Conservation (phyloP, 2,797 vertebrate genomes). For the Hippopotamyrus pictus region DNA sequence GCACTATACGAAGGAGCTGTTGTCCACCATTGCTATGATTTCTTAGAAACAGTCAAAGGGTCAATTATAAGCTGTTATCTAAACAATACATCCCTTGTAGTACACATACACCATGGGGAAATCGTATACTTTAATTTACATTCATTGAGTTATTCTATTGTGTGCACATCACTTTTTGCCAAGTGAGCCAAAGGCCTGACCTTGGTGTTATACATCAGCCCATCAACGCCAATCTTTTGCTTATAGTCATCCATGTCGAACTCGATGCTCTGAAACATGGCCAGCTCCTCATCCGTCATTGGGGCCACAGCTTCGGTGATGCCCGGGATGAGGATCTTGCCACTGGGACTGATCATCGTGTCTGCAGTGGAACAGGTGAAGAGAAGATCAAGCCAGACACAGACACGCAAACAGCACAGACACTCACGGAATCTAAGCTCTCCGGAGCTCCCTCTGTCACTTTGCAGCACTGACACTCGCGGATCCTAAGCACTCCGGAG, state of each 20-base stretch:
- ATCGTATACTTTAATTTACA: neutral
- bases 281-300: constrained; percentile 71
- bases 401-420: neutral
- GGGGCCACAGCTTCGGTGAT: constrained; percentile 70
- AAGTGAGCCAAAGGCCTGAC: constrained; percentile 42
- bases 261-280: constrained; percentile 66
- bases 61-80: neutral
- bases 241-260: constrained; percentile 73
- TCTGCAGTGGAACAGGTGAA: constrained; percentile 50
- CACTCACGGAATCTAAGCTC: neutral
- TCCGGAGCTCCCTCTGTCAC: neutral
- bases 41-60: neutral
- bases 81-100: neutral
- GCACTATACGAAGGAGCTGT: neutral
- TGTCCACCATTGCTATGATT: neutral
- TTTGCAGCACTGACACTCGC: neutral
- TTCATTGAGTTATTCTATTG: no score
- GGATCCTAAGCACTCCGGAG: neutral
- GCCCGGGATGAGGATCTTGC: constrained; percentile 78
- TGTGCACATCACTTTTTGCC: neutral
- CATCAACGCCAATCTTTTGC: constrained; percentile 58
- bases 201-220: constrained; percentile 79
- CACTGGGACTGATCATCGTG: constrained; percentile 75
- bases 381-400: neutral
- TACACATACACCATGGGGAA: neutral